Evolutionary conservation across 2,797 vertebrate genomes (phyloP).

Genomic region (Benthosema pterotum): DNA sequence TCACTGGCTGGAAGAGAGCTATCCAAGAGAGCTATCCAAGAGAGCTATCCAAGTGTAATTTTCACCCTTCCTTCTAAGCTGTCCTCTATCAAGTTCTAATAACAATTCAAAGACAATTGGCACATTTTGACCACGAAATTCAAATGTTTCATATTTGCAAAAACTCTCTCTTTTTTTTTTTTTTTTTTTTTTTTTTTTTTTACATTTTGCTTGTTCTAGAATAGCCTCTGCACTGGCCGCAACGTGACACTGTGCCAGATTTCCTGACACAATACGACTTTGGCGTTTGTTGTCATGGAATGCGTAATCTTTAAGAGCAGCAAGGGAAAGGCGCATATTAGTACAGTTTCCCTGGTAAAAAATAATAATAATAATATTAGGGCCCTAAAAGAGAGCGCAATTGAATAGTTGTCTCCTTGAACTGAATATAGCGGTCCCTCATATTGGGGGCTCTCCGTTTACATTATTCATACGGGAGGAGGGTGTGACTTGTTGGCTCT

Average conservation of each 20-base stretch:
- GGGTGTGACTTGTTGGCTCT: slow-evolving; percentile 83
- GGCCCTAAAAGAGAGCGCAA: slow-evolving; percentile 16
- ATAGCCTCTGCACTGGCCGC: slow-evolving; percentile 19
- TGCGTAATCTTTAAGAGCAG: neutral
- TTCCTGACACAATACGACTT: slow-evolving; percentile 24
- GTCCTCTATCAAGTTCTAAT: neutral
- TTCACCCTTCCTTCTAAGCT: neutral
- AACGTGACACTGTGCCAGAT: slow-evolving; percentile 18
- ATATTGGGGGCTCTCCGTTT: slow-evolving; percentile 76
- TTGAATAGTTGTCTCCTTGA: slow-evolving; percentile 31
- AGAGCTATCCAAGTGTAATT: slow-evolving; percentile 15
- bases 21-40: too few species aligned
- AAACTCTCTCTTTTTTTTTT: too few species aligned
- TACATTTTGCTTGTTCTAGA: too few species aligned
- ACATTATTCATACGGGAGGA: slow-evolving; percentile 86
- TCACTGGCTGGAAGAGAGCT: slow-evolving; percentile 16
- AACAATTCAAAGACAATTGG: slow-evolving; percentile 6
- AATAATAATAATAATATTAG: slow-evolving; percentile 14
- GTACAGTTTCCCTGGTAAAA: slow-evolving; percentile 1
- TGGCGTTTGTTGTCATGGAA: neutral
- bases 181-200: too few species aligned
- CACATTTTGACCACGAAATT: slow-evolving; percentile 14
- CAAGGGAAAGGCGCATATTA: neutral
- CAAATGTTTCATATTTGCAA: neutral
- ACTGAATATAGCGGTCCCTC: slow-evolving; percentile 66